phyloP scores from a whole-genome alignment of 2,797 vertebrate genomes.

The Enoplosus armatus region DNA sequence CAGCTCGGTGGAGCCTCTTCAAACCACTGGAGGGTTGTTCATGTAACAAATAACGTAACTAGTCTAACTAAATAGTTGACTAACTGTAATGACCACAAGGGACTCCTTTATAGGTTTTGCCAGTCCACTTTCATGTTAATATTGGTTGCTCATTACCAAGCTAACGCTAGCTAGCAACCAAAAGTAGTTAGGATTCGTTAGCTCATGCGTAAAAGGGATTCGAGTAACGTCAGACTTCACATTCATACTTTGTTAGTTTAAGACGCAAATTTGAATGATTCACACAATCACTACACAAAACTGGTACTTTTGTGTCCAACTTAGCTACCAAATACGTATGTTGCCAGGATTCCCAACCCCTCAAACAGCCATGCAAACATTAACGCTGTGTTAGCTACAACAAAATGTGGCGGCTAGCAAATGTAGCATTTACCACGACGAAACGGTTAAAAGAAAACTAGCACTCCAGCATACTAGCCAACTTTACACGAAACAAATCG shows the following conservation, averaged over 20 bases:
- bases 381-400: neutral
- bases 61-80: neutral
- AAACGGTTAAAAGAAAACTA: neutral
- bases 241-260: accelerated
- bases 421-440: conserved; percentile 21
- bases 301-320: accelerated
- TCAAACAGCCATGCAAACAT: neutral
- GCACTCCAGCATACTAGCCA: accelerated
- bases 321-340: accelerated
- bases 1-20: no score
- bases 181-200: neutral
- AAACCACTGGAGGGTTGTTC: no score
- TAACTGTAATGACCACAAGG: neutral
- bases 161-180: conserved; percentile 3
- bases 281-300: no score
- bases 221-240: accelerated
- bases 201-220: neutral
- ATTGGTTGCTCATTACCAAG: neutral
- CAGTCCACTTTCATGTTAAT: no score
- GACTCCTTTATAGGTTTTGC: neutral
- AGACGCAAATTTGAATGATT: accelerated
- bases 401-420: neutral
- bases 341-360: no score
- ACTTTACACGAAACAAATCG: accelerated
- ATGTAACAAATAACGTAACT: no score